These are phyloP conservation scores for Rhinogobius similis DNA, from an alignment of 2,113 vertebrate genomes.

Conservation along the genomic window DNA sequence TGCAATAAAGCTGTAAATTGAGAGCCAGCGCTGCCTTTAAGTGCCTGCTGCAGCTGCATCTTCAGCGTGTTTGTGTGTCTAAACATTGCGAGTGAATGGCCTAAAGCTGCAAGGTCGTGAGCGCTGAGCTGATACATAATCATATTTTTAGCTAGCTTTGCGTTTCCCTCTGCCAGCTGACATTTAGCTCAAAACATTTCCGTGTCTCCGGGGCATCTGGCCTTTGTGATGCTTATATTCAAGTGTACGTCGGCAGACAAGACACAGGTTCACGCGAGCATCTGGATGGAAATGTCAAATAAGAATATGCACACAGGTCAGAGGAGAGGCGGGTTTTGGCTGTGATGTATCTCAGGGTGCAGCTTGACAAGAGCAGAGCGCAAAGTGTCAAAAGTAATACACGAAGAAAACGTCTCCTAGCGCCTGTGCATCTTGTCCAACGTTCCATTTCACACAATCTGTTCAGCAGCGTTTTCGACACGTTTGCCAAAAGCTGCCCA, in stretches of 20 bases:
- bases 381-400: constrained; percentile 36
- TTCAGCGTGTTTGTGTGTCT: constrained; percentile 25
- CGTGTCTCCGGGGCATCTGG: constrained; percentile 39
- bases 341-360: background rate
- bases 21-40: background rate
- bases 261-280: constrained; percentile 22
- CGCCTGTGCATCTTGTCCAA: constrained; percentile 26
- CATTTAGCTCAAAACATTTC: constrained; percentile 44
- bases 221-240: constrained; percentile 38
- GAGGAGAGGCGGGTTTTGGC: background rate
- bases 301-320: background rate
- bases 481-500: constrained; percentile 18
- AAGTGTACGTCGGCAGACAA: constrained; percentile 7
- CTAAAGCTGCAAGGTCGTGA: constrained; percentile 7
- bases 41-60: background rate
- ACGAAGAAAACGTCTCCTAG: constrained; percentile 11
- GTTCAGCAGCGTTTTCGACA: background rate
- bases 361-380: constrained; percentile 41
- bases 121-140: constrained; percentile 23
- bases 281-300: constrained; percentile 25
- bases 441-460: constrained; percentile 19
- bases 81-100: constrained; percentile 27
- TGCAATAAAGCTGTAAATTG: background rate
- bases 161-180: constrained; percentile 27
- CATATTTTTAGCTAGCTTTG: background rate